Evolutionary conservation across 53 echinoderm and acorn worm genomes (phyloP), one percentile per base, ranked within the genome.

Genomic region (Echinarachnius parma): DNA sequence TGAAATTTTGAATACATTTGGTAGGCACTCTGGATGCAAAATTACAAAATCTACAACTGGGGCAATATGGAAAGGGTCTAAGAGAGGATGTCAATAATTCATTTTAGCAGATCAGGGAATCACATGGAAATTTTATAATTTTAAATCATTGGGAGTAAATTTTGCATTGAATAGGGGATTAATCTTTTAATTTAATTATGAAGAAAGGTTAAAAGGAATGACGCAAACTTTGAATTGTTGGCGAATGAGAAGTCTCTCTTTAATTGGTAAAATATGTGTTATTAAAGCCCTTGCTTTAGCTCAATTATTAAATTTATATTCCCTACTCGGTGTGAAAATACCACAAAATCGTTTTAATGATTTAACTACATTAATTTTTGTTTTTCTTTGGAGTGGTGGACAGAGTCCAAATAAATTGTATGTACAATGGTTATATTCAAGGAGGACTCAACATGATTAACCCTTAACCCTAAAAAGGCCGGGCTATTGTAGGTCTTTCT

Each of bases 191-290:
- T n/a, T 50, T 16, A 50, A 50, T 50, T 50, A 50, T n/a, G 18
- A 19, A 4, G 14, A 10, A 16, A 50, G 18, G 20, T 50, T 50
- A 19, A 50, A 50, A 50, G 13, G 20, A 50, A 50, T 50, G 9
- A 19, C 9, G 18, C 52, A 50, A 19, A 50, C 52, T 50, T 15
- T 50, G 4, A 50, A n/a, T n/a, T 50, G 52, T 50, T 50, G 52
- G 52, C 9, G 18, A 50, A 50, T 50, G 52, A 50, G 52, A 50
- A 50, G 52, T n/a, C 52, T 19, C 4, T 50, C 52, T 16, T 50
- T 50, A 50, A 50, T 50, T 50, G 52, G 52, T 16, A 50, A 50
- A 19, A 19, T 50, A 15, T 50, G 52, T 50, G 52, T 50, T 8
- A 10, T 50, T 50, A 50, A 50, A 19, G 4, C 52, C 9, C 20